phyloP scores from a whole-genome alignment of 2,797 vertebrate species.

The Cyprinodon diabolis region DNA sequence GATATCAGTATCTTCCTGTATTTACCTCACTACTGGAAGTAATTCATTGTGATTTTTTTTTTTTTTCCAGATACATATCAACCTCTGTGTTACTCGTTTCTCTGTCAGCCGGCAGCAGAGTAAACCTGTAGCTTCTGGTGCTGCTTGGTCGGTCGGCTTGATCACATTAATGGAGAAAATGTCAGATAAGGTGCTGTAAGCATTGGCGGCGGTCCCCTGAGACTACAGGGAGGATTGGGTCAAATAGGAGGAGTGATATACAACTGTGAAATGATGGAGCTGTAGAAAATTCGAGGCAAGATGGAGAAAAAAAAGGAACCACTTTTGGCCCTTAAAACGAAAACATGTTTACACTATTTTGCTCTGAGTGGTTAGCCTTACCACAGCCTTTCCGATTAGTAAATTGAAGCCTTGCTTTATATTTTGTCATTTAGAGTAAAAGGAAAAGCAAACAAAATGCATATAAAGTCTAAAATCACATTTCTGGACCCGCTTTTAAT shows the following conservation, averaged over 20 bases:
- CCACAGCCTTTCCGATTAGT: neutral
- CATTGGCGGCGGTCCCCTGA: slow-evolving; percentile 35
- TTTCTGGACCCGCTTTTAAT: neutral
- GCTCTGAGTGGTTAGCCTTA: neutral
- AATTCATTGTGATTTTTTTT: slow-evolving; percentile 7
- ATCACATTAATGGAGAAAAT: slow-evolving; percentile 51
- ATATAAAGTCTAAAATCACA: too few species aligned
- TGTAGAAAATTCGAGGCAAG: slow-evolving; percentile 12
- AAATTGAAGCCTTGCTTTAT: slow-evolving; percentile 1
- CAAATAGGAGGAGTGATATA: slow-evolving; percentile 18
- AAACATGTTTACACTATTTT: neutral
- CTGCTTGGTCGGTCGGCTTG: slow-evolving; percentile 29
- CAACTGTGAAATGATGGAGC: slow-evolving; percentile 25
- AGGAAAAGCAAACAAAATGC: too few species aligned
- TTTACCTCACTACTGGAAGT: neutral
- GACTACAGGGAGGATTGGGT: slow-evolving; percentile 3
- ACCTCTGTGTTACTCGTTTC: neutral
- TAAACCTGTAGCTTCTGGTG: slow-evolving; percentile 27
- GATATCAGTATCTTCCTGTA: neutral
- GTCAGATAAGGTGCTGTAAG: slow-evolving; percentile 47
- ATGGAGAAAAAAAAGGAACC: neutral
- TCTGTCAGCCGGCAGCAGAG: slow-evolving; percentile 17
- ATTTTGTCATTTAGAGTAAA: neutral
- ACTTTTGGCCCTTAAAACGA: neutral
- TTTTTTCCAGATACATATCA: slow-evolving; percentile 12